Conservation (phyloP, 2,888 invertebrate genomes). For the Noctua janthina region DNA sequence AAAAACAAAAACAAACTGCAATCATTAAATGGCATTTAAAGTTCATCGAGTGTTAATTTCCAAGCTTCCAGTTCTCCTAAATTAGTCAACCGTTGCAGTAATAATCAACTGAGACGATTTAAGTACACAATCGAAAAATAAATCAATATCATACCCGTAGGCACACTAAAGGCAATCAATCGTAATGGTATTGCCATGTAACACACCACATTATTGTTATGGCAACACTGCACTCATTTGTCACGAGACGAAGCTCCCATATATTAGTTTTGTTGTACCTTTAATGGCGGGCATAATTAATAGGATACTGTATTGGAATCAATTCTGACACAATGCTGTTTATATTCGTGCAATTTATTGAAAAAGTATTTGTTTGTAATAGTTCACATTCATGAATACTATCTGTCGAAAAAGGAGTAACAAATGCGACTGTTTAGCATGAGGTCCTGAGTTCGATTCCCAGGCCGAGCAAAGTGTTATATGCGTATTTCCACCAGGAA, state of each 20-base stretch:
- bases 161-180: slow-evolving; percentile 25
- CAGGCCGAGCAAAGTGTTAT: neutral
- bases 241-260: slow-evolving; percentile 25
- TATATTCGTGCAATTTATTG: neutral
- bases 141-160: slow-evolving; percentile 18
- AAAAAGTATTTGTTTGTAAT: slow-evolving; percentile 1
- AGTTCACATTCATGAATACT: neutral
- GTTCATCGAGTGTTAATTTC: neutral
- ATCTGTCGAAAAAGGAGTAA: neutral
- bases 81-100: neutral
- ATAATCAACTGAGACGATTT: neutral
- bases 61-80: neutral
- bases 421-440: neutral
- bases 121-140: slow-evolving; percentile 35
- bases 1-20: too few relatives aligned
- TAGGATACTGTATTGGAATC: slow-evolving; percentile 33
- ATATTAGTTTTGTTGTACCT: slow-evolving; percentile 43
- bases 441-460: neutral
- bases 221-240: slow-evolving; percentile 35
- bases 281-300: slow-evolving; percentile 34
- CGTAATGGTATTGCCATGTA: slow-evolving; percentile 37
- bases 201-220: slow-evolving; percentile 45
- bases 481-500: neutral
- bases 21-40: neutral
- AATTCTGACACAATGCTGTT: slow-evolving; percentile 16